A percentile compares a stretch with the other conserved stretches of the same genome.
These are phyloP conservation scores for Antechinus stuartii DNA, from an alignment of 2,113 vertebrate species.

Conservation along the genomic window DNA sequence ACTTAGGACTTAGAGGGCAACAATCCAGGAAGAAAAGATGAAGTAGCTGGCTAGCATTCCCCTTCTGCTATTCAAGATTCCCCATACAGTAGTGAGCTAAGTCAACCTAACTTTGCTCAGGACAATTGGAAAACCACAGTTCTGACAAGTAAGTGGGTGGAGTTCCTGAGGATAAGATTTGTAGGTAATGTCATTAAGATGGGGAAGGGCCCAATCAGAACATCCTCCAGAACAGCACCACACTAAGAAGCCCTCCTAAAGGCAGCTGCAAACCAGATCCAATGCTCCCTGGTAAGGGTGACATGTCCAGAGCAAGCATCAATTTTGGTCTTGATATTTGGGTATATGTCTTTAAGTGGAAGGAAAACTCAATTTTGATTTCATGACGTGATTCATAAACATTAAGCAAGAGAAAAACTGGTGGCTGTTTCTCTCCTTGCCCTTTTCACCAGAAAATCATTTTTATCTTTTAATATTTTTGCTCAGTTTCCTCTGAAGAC, in stretches of 20 bases:
- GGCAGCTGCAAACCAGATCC: not conserved
- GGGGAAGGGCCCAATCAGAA: not conserved
- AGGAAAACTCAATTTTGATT: not conserved
- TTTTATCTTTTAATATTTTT: not conserved
- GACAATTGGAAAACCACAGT: slow-evolving; percentile 28
- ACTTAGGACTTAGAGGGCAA: not conserved
- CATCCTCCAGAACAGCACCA: not conserved
- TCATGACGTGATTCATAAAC: not conserved
- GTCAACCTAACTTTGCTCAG: not conserved
- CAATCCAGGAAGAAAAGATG: slow-evolving; percentile 33
- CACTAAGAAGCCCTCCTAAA: not conserved
- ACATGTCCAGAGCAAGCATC: not conserved
- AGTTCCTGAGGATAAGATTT: slow-evolving; percentile 23
- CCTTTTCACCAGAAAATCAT: slow-evolving; percentile 7
- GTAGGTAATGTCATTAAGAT: not conserved
- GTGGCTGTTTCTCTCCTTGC: slow-evolving; percentile 21
- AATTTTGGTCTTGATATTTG: not conserved
- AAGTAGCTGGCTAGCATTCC: slow-evolving; percentile 9
- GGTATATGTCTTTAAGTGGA: not conserved
- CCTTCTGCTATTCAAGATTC: slow-evolving; percentile 27
- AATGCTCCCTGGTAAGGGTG: not conserved
- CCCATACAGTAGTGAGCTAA: not conserved
- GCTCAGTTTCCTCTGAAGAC: slow-evolving; percentile 67
- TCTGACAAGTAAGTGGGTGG: slow-evolving; percentile 6
- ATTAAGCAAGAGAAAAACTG: not conserved